Base-by-base conservation (phyloP, 2,113 vertebrate species). In the Psephotus haematonotus region DNA sequence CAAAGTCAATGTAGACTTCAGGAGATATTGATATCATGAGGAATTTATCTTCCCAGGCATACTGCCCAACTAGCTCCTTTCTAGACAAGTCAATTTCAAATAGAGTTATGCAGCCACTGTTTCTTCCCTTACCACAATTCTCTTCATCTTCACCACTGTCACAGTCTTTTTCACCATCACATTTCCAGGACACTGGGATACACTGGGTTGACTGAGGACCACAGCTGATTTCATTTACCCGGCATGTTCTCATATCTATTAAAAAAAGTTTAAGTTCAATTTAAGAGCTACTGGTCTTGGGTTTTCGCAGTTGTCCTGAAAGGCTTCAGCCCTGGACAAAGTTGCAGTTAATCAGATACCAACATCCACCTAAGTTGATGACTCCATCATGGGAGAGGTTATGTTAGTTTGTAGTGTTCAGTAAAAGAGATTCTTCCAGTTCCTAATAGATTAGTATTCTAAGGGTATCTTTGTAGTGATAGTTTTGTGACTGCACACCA, bases 141-240 rank as follows among this genome's bases (percentile, higher is more conserved):
- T 98, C 96, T 97, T 99, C 99, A 89, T 99, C 99, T 97, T 99
- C 99, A 86, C 98, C 99, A 90, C 98, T 99, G 97, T 99, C 99
- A 95, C 99, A 99, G 98, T 99, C 99, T 94, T 96, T 98, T 97
- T 99, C 99, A 76, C 99, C 99, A 92, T 99, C 99, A 95, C 99
- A 99, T 85, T 99, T 98, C 99, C 99, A 99, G 98, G 98, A 99
- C 70, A 98, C 78, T 27, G 99, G 99, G 95, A 99, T 99, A 85
- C 99, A 99, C 93, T 99, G 99, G 49, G 98, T 99, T 91, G 99
- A 99, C 62, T 98, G 98, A 24, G 98, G 97, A 15, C 99, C 99
- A 95, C 99, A 99, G 98, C 98, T 99, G 89, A 99, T 98, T 98
- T 99, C 99, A 83, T 99, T 99, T 95, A 98, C 96, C 49, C 98